Evolutionary conservation across 1,140 invertebrate species (phyloP).

Genomic region (Magallana ariakensis): DNA sequence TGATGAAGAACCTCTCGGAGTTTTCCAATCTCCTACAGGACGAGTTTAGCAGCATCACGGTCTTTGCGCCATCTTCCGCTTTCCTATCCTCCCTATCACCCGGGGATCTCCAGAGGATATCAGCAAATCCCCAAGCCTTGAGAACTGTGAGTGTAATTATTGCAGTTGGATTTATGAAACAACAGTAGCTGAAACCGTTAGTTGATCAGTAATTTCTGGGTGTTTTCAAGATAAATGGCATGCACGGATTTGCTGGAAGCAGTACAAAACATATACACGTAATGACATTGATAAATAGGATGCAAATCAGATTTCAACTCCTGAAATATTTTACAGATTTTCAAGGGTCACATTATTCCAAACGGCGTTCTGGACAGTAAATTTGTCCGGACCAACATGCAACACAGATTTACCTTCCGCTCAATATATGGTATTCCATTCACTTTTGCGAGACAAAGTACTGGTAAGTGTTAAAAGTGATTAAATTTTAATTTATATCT

Average conservation of each 20-base stretch:
- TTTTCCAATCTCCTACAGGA: slow-evolving; percentile 42
- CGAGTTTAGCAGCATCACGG: slow-evolving; percentile 63
- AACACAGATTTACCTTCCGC: slow-evolving; percentile 53
- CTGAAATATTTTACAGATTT: slow-evolving; percentile 59
- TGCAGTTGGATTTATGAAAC: too few relatives aligned
- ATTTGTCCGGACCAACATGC: slow-evolving; percentile 60
- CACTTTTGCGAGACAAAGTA: slow-evolving; percentile 48
- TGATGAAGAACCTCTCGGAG: slow-evolving; percentile 52
- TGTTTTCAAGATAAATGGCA: too few relatives aligned
- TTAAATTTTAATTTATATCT: neutral
- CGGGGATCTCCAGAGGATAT: slow-evolving; percentile 51
- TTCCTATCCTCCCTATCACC: slow-evolving; percentile 54
- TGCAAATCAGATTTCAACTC: too few relatives aligned
- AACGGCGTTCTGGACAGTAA: slow-evolving; percentile 63
- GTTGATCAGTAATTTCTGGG: too few relatives aligned
- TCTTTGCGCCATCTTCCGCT: slow-evolving; percentile 69
- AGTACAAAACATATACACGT: too few relatives aligned
- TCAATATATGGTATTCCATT: slow-evolving; percentile 61
- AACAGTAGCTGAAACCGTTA: too few relatives aligned
- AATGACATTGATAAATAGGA: too few relatives aligned
- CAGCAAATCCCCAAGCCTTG: slow-evolving; percentile 57
- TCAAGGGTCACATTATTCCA: slow-evolving; percentile 67
- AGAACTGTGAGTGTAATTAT: slow-evolving; percentile 59
- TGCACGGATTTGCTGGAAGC: too few relatives aligned
- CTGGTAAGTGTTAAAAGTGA: slow-evolving; percentile 9